phyloP scores from a whole-genome alignment of 2,797 vertebrate genomes.

The Heterohyrax brucei region DNA sequence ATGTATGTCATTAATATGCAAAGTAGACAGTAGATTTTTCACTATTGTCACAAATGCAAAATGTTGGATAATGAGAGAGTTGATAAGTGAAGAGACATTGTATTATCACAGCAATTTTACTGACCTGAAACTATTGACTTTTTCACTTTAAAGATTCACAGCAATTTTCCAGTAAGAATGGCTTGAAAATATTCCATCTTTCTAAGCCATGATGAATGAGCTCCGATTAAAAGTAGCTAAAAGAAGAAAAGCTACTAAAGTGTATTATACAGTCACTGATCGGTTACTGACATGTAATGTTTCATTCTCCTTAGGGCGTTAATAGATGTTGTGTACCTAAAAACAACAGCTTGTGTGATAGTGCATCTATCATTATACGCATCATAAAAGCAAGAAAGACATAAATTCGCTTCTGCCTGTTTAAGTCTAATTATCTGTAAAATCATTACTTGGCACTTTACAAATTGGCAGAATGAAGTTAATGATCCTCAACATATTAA shows the following conservation, averaged over 20 bases:
- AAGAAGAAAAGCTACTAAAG: constrained; percentile 91
- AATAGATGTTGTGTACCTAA: constrained; percentile 89
- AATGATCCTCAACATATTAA: constrained; percentile 89
- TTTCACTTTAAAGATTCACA: constrained; percentile 87
- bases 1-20: too few relatives aligned
- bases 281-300: constrained; percentile 90
- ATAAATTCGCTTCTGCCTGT: constrained; percentile 90
- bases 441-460: constrained; percentile 91
- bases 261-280: constrained; percentile 91
- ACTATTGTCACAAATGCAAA: too few relatives aligned
- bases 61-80: too few relatives aligned
- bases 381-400: constrained; percentile 89
- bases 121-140: constrained; percentile 87
- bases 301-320: constrained; percentile 90
- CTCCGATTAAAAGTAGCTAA: constrained; percentile 89
- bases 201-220: constrained; percentile 88
- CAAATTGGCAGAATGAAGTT: constrained; percentile 90
- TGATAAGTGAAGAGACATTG: too few relatives aligned
- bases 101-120: constrained; percentile 83
- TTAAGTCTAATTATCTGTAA: constrained; percentile 92
- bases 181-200: constrained; percentile 88
- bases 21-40: too few relatives aligned
- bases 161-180: constrained; percentile 87
- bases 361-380: constrained; percentile 88
- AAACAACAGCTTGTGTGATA: constrained; percentile 89